These are phyloP conservation scores for Ellobium chinense DNA, from an alignment of 2,888 invertebrate genomes.

Conservation along the genomic window DNA sequence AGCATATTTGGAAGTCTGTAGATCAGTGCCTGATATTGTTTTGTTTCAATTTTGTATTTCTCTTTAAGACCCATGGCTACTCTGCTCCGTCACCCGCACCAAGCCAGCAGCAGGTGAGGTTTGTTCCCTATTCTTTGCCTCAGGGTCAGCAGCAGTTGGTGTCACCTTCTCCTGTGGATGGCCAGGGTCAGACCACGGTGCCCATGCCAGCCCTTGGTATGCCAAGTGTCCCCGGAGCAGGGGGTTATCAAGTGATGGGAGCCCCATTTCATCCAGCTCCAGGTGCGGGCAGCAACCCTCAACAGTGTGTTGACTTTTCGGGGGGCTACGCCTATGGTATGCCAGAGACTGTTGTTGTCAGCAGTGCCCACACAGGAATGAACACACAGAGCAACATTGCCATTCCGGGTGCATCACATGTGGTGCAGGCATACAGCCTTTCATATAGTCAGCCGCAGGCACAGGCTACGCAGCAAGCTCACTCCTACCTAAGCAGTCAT, in stretches of 20 bases:
- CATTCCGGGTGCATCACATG: not conserved
- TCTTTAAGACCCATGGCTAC: conserved; percentile 9
- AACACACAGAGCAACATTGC: not conserved
- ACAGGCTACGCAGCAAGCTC: conserved; percentile 10
- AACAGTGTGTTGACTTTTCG: conserved; percentile 24
- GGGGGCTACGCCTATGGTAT: conserved; percentile 15
- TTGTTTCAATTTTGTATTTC: not conserved
- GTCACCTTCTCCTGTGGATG: conserved; percentile 24
- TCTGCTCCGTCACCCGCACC: not conserved
- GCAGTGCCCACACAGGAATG: not conserved
- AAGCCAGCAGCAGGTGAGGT: conserved; percentile 10
- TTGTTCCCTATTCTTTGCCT: conserved; percentile 8
- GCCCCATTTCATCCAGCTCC: not conserved
- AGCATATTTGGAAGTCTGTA: too few relatives aligned
- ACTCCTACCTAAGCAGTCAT: not conserved
- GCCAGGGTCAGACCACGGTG: conserved; percentile 38
- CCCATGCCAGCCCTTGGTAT: conserved; percentile 42
- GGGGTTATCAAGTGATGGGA: conserved; percentile 20
- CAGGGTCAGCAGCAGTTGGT: conserved; percentile 17
- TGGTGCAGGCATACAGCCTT: conserved; percentile 6
- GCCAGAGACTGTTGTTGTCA: conserved; percentile 9
- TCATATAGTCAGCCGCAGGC: conserved; percentile 12
- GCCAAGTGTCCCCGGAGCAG: conserved; percentile 25
- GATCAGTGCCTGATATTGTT: too few relatives aligned
- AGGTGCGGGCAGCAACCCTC: not conserved